Conservation (phyloP, 2,113 vertebrate genomes). For the Pollachius pollachius region DNA sequence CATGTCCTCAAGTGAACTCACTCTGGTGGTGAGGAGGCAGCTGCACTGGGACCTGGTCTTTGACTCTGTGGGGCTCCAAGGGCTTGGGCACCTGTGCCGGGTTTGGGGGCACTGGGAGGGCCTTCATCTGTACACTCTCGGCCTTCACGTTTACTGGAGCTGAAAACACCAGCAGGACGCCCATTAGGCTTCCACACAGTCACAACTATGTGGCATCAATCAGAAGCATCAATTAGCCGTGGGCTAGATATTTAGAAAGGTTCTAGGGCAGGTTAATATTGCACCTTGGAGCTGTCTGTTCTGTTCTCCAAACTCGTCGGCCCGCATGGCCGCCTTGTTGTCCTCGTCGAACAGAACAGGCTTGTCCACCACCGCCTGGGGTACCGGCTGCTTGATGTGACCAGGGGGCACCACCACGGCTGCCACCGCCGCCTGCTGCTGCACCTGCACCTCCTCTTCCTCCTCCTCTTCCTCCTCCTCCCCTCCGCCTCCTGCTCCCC, state of each 20-base stretch:
- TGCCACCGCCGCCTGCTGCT: conserved; percentile 29
- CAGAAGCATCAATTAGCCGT: too few species aligned
- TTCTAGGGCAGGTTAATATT: not conserved
- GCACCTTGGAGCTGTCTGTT: conserved; percentile 66
- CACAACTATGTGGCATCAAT: too few species aligned
- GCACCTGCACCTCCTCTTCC: too few species aligned
- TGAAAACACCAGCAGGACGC: conserved; percentile 20
- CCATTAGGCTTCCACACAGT: too few species aligned
- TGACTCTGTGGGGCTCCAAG: conserved; percentile 58
- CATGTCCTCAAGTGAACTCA: conserved; percentile 52
- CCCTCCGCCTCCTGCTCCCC: not conserved
- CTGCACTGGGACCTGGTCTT: conserved; percentile 57
- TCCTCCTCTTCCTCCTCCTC: too few species aligned
- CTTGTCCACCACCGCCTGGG: conserved; percentile 53
- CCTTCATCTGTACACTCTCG: conserved; percentile 53
- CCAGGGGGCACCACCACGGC: conserved; percentile 21
- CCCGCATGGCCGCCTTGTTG: conserved; percentile 68
- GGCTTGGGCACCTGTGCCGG: conserved; percentile 78
- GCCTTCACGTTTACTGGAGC: conserved; percentile 61
- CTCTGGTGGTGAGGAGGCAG: conserved; percentile 73
- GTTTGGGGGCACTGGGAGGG: conserved; percentile 78
- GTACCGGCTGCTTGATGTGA: conserved; percentile 42
- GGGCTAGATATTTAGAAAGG: too few species aligned
- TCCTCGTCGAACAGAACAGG: conserved; percentile 68
- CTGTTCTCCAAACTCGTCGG: conserved; percentile 76